Evolutionary conservation across 1,140 invertebrate genomes (phyloP).

Genomic region (Melanaphis sacchari): DNA sequence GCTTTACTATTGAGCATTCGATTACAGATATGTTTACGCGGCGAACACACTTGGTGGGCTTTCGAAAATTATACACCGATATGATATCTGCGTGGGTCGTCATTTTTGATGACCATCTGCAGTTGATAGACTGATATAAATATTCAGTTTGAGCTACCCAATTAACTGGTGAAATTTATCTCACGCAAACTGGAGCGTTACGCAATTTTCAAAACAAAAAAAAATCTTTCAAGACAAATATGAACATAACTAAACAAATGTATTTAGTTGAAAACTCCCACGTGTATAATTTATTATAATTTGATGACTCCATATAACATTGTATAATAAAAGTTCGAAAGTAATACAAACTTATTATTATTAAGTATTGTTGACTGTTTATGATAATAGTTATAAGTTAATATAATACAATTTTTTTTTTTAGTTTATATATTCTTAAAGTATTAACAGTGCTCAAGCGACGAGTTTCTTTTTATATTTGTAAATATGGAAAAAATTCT

Average conservation of each 20-base stretch:
- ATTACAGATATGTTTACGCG: neutral
- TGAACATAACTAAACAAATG: neutral
- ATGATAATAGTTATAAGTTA: neutral
- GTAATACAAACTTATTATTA: no score
- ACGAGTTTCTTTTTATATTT: neutral
- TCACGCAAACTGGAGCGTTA: neutral
- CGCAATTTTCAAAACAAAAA: neutral
- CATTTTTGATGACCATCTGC: slow-evolving; percentile 4
- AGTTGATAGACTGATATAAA: neutral
- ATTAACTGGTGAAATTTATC: neutral
- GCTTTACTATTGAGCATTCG: neutral
- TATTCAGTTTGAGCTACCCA: neutral
- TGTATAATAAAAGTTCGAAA: neutral
- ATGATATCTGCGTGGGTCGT: neutral
- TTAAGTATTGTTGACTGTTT: no score
- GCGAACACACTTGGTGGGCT: neutral
- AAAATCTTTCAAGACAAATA: neutral
- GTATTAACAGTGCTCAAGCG: neutral
- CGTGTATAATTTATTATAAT: neutral
- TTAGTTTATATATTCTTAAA: neutral
- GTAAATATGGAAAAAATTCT: neutral
- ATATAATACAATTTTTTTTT: neutral
- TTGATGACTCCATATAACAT: neutral
- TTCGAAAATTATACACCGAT: slow-evolving; percentile 1
- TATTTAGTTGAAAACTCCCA: neutral